Percentiles rank a stretch among this genome's conserved stretches.
phyloP scores from a whole-genome alignment of 2,113 vertebrate genomes.

The Saiga tatarica region DNA sequence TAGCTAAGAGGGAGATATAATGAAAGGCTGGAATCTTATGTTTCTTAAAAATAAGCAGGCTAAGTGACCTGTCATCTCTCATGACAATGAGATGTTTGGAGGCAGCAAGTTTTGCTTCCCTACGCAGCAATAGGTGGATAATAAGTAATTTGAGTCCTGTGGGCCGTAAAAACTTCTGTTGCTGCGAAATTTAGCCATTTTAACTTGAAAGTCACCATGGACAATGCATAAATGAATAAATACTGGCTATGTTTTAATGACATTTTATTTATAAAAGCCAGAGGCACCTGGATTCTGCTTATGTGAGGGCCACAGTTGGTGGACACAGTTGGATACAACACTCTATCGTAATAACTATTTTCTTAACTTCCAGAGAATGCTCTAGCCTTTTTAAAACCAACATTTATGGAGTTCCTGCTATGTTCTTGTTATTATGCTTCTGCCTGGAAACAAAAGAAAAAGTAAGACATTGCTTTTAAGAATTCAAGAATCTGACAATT shows the following conservation, averaged over 20 bases:
- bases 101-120: not conserved
- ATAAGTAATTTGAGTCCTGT: not conserved
- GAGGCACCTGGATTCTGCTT: not conserved
- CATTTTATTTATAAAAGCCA: not conserved
- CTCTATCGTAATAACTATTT: not conserved
- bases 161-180: not conserved
- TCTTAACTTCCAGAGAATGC: not conserved
- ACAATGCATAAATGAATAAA: not conserved
- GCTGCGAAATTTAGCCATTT: not conserved
- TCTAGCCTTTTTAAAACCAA: not conserved
- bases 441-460: not conserved
- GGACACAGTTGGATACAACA: too few species aligned
- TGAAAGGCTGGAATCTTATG: not conserved
- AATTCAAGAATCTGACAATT: not conserved
- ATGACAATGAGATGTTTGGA: not conserved
- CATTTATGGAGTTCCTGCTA: not conserved
- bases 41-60: not conserved
- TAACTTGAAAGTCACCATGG: not conserved
- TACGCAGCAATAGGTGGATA: not conserved
- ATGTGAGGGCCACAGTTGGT: not conserved
- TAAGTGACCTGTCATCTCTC: not conserved
- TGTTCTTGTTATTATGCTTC: not conserved
- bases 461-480: not conserved
- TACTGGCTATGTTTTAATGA: not conserved
- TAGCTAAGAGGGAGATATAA: not conserved